Conservation (phyloP, 2,888 invertebrate species). For the Chaetogeoica ovagalla region DNA sequence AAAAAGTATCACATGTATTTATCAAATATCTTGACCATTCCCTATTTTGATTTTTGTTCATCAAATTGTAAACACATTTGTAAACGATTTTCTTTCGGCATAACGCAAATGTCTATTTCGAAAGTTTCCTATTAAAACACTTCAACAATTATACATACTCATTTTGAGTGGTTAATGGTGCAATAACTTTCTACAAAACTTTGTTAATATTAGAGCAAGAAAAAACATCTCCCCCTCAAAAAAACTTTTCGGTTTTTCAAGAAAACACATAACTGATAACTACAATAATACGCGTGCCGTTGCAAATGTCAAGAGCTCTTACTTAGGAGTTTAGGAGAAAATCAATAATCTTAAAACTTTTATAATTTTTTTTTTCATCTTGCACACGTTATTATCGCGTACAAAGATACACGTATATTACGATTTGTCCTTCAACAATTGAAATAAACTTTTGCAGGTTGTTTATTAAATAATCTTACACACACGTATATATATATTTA, state of each 20-base stretch:
- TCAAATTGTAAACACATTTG: not conserved
- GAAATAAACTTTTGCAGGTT: not conserved
- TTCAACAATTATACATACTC: slow-evolving; percentile 32
- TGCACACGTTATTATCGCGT: not conserved
- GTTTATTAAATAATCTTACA: slow-evolving; percentile 2
- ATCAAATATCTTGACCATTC: no score
- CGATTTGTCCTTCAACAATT: not conserved
- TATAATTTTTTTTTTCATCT: slow-evolving; percentile 13
- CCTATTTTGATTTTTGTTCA: not conserved
- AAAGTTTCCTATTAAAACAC: not conserved
- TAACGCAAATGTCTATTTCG: not conserved
- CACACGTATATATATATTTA: no score
- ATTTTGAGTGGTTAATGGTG: slow-evolving; percentile 35
- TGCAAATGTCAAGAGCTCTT: slow-evolving; percentile 32
- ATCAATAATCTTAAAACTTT: slow-evolving; percentile 40
- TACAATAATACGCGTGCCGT: slow-evolving; percentile 20
- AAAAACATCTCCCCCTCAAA: slow-evolving; percentile 7
- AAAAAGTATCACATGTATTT: no score
- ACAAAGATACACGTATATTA: not conserved
- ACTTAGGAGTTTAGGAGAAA: slow-evolving; percentile 31
- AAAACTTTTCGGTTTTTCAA: slow-evolving; percentile 12
- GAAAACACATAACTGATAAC: slow-evolving; percentile 35
- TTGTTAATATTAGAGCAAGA: slow-evolving; percentile 35
- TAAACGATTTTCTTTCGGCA: not conserved
- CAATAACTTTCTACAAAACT: slow-evolving; percentile 27